These are phyloP conservation scores for Pogonus chalceus DNA, from an alignment of 1,140 invertebrate species.

Conservation along the genomic window DNA sequence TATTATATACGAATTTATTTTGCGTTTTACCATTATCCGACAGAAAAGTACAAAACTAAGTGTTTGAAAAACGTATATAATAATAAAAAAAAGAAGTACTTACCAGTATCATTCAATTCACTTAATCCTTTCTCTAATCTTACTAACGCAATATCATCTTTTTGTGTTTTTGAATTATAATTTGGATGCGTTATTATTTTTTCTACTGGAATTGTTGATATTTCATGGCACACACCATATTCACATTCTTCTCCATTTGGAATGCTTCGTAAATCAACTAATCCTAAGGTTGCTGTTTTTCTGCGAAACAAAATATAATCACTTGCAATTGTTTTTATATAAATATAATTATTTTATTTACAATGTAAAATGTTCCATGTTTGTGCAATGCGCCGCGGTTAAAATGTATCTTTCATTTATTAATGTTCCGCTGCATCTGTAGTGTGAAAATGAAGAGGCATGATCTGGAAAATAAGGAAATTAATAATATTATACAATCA, in stretches of 20 bases:
- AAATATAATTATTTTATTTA: neutral
- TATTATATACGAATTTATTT: too few species aligned
- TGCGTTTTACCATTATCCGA: too few species aligned
- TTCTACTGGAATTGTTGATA: conserved; percentile 41
- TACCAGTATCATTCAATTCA: neutral
- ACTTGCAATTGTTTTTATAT: too few species aligned
- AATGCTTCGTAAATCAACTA: conserved; percentile 47
- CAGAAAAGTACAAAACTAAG: too few species aligned
- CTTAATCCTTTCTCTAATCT: conserved; percentile 31
- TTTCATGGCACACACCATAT: conserved; percentile 16
- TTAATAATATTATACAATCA: too few species aligned
- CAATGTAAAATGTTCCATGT: neutral
- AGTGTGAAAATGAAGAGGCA: conserved; percentile 22
- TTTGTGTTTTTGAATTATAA: conserved; percentile 45
- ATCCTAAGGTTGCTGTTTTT: too few species aligned
- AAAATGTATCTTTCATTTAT: conserved; percentile 47
- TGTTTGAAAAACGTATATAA: too few species aligned
- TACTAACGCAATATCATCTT: conserved; percentile 58
- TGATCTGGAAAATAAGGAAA: too few species aligned
- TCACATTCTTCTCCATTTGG: conserved; percentile 45
- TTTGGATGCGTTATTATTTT: conserved; percentile 40
- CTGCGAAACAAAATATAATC: too few species aligned
- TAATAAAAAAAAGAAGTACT: too few species aligned
- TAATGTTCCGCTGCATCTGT: conserved; percentile 43
- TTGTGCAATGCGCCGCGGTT: conserved; percentile 74